Base-by-base conservation (phyloP, 2,113 vertebrate genomes). In the Microtus montanus region DNA sequence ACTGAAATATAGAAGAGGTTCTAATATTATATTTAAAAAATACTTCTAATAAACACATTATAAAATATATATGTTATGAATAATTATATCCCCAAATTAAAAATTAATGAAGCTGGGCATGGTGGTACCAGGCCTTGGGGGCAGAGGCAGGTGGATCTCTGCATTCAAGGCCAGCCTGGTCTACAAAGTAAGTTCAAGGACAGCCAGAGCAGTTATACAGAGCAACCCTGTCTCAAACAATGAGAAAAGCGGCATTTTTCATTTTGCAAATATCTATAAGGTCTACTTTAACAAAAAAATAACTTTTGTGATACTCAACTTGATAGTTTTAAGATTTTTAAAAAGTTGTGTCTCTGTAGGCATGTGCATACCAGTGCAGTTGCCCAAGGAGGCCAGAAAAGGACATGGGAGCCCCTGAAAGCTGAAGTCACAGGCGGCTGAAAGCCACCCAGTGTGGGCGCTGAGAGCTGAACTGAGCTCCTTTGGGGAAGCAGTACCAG, bases 231-330 rank as follows among this genome's bases (percentile, higher is more conserved):
- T 82, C 35, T 82, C 79, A 26, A 52, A 12, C 17, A 79, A 71
- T 71, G 70, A 92, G 30, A 87, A 79, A 19, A 70, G 2, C 68
- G 17, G 22, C 44, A 44, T 91, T 87, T 93, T 91, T 89, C 24
- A 66, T 49, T 94, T 82, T 92, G 17, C 13, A 80, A 70, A 86
- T 71, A 38, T 89, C 22, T 95, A 74, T 80, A 64, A 63, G 84
- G 47, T 85, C 30, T 91, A 13, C 15, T 61, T 89, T 63, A 78
- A 86, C 38, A 91, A 33, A 77, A 85, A 87, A 68, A 20, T 80
- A 41, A 47, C 78, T 75, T 90, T 92, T 85, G 6, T 70, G 33
- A 68, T 70, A 52, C 41, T 89, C 33, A 83, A 20, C 30, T 33
- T 74, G 52, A 49, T 78, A 41, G 35, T 71, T 71, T 71, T 71